phyloP scores from a whole-genome alignment of 1,140 invertebrate genomes.

The Temnothorax longispinosus region DNA sequence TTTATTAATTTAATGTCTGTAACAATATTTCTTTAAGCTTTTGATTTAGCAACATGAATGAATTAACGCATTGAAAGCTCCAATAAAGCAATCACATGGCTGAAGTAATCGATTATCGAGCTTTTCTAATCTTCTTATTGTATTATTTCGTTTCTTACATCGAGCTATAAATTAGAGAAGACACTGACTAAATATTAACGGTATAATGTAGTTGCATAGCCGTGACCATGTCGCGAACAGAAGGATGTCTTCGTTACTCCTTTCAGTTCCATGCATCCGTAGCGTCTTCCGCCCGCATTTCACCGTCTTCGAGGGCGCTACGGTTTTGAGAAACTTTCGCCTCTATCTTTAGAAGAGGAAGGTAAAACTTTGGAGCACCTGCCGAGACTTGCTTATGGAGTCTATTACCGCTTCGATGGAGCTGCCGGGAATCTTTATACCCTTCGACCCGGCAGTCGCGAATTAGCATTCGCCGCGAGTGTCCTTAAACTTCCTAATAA shows the following conservation, averaged over 20 bases:
- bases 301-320: constrained; percentile 60
- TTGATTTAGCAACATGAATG: neutral
- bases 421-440: constrained; percentile 68
- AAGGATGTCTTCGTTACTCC: neutral
- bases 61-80: neutral
- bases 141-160: constrained; percentile 1
- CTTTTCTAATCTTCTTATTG: neutral
- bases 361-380: constrained; percentile 71
- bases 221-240: neutral
- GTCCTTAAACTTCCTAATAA: constrained; percentile 66
- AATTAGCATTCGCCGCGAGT: constrained; percentile 65
- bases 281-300: constrained; percentile 41
- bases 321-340: constrained; percentile 67
- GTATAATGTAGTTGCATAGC: neutral
- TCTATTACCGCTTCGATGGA: constrained; percentile 71
- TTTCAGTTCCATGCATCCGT: constrained; percentile 7
- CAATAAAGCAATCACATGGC: neutral
- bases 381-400: constrained; percentile 71
- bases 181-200: neutral
- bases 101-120: neutral
- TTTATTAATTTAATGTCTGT: neutral
- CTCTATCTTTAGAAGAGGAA: constrained; percentile 59
- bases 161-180: neutral
- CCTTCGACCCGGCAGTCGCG: constrained; percentile 47
- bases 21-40: constrained; percentile 16